phyloP scores from a whole-genome alignment of 2,797 vertebrate species.

The Coracias cyanogaster region DNA sequence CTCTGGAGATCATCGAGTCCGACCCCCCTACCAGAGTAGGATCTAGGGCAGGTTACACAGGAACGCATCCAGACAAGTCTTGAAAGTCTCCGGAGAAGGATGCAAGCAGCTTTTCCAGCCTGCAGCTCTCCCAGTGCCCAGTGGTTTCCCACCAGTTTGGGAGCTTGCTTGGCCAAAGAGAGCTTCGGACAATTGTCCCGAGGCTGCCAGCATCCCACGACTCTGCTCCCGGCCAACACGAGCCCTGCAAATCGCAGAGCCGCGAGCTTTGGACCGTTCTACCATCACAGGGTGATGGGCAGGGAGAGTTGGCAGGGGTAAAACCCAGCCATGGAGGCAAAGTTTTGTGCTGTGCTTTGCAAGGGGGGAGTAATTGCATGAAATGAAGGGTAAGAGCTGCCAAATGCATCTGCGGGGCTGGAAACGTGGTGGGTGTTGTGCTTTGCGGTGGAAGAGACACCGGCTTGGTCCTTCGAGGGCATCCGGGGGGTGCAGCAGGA shows the following conservation, averaged over 20 bases:
- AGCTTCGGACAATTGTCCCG: background rate
- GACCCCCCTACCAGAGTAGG: no score
- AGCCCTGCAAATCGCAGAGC: background rate
- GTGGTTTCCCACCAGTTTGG: background rate
- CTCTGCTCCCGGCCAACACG: accelerated
- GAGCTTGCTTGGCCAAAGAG: accelerated
- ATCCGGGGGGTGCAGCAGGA: background rate
- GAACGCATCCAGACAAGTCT: no score
- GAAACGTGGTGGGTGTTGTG: accelerated
- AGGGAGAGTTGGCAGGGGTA: background rate
- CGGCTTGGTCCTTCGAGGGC: background rate
- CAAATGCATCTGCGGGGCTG: accelerated
- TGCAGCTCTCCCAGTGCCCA: accelerated
- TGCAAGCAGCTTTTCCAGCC: background rate
- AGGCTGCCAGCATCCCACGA: accelerated
- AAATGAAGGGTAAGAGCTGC: background rate
- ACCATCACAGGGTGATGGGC: background rate
- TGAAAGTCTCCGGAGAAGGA: no score
- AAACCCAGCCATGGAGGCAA: background rate
- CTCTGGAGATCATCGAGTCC: no score
- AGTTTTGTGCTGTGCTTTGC: accelerated
- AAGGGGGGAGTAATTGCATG: background rate
- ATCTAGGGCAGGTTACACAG: no score
- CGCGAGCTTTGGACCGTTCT: background rate
- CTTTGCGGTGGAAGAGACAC: no score